Percentiles rank a stretch among this genome's conserved stretches.
Conservation (phyloP, 2,888 invertebrate species). For the Ormyrus pomaceus region DNA sequence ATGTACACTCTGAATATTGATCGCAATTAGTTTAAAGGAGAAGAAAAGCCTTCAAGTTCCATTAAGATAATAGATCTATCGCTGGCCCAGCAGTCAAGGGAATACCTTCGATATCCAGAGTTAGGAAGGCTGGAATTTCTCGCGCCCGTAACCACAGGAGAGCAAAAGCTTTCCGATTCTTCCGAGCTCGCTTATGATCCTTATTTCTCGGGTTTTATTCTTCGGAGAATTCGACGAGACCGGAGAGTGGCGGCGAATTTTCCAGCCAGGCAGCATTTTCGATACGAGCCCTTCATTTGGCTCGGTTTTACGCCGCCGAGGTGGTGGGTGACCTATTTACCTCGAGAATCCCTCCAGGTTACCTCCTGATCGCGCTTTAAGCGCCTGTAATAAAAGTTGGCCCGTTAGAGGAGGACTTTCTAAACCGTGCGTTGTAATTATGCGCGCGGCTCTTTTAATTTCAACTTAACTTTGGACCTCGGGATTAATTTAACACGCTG, state of each 20-base stretch:
- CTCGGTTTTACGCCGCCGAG: too few relatives aligned
- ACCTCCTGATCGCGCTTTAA: slow-evolving; percentile 40
- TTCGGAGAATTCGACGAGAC: neutral
- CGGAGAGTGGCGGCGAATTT: neutral
- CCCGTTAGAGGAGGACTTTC: slow-evolving; percentile 7
- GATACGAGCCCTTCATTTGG: neutral
- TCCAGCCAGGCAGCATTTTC: neutral
- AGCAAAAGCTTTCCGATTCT: neutral
- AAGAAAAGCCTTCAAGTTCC: too few relatives aligned
- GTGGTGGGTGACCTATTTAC: slow-evolving; percentile 28
- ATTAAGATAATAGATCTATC: too few relatives aligned
- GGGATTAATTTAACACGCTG: slow-evolving; percentile 48
- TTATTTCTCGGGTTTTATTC: slow-evolving; percentile 39
- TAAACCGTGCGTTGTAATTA: slow-evolving; percentile 43
- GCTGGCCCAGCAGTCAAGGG: too few relatives aligned
- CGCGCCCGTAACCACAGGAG: too few relatives aligned
- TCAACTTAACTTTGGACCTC: slow-evolving; percentile 13
- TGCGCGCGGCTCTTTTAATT: slow-evolving; percentile 46
- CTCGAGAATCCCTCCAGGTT: slow-evolving; percentile 14
- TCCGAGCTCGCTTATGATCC: slow-evolving; percentile 5
- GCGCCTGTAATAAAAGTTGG: slow-evolving; percentile 49
- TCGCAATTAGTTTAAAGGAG: too few relatives aligned
- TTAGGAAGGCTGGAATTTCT: too few relatives aligned
- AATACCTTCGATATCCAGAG: too few relatives aligned
- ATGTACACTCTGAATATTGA: too few relatives aligned